phyloP scores from a whole-genome alignment of 2,888 invertebrate genomes.

The Malthinus flaveolus region DNA sequence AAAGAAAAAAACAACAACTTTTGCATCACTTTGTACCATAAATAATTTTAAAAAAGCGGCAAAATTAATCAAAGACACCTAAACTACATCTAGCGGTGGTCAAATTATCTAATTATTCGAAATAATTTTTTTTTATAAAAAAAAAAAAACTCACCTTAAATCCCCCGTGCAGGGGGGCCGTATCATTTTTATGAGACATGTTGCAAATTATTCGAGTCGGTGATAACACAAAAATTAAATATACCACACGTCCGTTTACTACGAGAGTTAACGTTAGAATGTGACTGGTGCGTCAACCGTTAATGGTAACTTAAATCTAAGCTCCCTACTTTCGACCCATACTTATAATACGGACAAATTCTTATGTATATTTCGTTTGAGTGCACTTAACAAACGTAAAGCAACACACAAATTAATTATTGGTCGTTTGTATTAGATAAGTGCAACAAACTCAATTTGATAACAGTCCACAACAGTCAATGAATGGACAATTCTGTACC shows the following conservation, averaged over 20 bases:
- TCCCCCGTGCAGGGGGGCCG: slow-evolving; percentile 41
- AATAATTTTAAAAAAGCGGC: background rate
- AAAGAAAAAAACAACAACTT: background rate
- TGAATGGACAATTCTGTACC: too few species aligned
- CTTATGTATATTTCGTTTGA: background rate
- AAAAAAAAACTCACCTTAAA: slow-evolving; percentile 43
- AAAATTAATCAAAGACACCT: slow-evolving; percentile 1
- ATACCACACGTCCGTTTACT: slow-evolving; percentile 17
- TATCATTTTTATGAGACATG: slow-evolving; percentile 43
- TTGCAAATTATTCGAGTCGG: slow-evolving; percentile 22
- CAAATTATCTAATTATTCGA: slow-evolving; percentile 1
- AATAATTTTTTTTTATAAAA: slow-evolving; percentile 11
- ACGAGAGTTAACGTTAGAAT: slow-evolving; percentile 24
- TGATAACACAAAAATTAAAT: slow-evolving; percentile 19
- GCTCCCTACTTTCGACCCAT: slow-evolving; percentile 11
- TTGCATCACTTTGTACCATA: too few species aligned
- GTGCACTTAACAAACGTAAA: too few species aligned
- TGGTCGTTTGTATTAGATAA: too few species aligned
- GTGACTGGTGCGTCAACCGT: slow-evolving; percentile 13
- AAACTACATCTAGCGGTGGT: slow-evolving; percentile 6
- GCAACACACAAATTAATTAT: too few species aligned
- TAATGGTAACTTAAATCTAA: slow-evolving; percentile 14
- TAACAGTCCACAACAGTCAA: too few species aligned
- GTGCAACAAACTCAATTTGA: too few species aligned
- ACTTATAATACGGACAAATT: background rate